Base-by-base conservation (phyloP, 2,797 vertebrate genomes). In the Sebastes variabilis region DNA sequence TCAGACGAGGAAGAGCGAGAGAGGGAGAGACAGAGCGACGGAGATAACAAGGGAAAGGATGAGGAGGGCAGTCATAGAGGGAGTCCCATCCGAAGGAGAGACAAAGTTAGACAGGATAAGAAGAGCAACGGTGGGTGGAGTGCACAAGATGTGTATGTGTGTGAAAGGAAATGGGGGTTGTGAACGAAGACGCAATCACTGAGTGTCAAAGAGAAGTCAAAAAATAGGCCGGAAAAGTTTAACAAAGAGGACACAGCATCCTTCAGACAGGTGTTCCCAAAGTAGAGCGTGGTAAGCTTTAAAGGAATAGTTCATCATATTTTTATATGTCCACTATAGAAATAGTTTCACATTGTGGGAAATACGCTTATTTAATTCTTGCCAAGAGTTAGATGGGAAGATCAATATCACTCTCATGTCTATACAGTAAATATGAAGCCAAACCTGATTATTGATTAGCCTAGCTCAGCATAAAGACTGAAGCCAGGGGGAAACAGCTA, bases 1-100 rank as follows among this genome's bases (percentile, higher is more conserved):
- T 90, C 88, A 86, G 90, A 92, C 60, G 70, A 87, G 66, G 66
- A 70, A 49, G 81, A 49, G 78, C 16, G 58, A 79, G 73, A 67
- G 67, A 73, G 38, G 27, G 29, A 52, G 67, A 36, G 70, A 80
- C 25, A 55, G 56, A 60, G 74, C 18, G 52, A 55, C 8, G 8
- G 79, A 85, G 89, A 92, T 89, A 90, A 88, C 65, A 52, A 42
- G 61, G 18, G 4, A 14, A 32, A 73, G 46, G 72, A 81, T 29
- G 46, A 72, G 77, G 81, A 75, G 79, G 82, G 64, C 74, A 66
- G 46, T 56, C 72, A 68, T 46, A 70, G 72, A 79, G 58, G 75
- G 75, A 82, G 75, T 71, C 74, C 77, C 77, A 55, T 72, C 34
- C 79, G 60, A 88, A 71, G 59, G 75, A 84, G 61, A 79, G 61